Evolutionary conservation across 2,113 vertebrate species (phyloP).

Genomic region (Empidonax traillii): DNA sequence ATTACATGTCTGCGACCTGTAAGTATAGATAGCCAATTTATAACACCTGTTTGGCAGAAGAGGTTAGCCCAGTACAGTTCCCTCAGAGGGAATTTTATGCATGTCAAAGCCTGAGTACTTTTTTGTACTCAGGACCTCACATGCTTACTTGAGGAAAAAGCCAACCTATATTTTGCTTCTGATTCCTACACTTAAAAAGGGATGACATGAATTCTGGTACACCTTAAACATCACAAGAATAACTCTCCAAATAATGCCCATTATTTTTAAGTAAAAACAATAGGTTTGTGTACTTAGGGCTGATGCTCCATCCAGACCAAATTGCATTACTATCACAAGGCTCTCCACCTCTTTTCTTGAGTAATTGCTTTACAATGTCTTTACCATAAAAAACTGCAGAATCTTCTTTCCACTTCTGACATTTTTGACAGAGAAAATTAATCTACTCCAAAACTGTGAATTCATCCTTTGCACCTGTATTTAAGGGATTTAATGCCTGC

Average conservation of each 20-base stretch:
- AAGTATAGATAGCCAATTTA: not conserved
- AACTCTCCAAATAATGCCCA: not conserved
- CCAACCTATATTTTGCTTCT: not conserved
- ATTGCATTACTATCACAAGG: not conserved
- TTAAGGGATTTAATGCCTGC: conserved; percentile 37
- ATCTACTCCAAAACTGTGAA: not conserved
- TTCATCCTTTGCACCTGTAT: conserved; percentile 33
- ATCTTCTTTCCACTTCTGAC: not conserved
- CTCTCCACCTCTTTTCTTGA: not conserved
- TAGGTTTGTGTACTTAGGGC: not conserved
- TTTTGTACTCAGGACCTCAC: not conserved
- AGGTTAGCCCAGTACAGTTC: not conserved
- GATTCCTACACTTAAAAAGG: not conserved
- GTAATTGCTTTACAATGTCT: not conserved
- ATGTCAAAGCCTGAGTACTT: not conserved
- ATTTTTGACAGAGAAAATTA: not conserved
- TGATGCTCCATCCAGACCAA: not conserved
- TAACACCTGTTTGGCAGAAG: not conserved
- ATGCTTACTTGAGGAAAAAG: not conserved
- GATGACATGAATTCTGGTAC: not conserved
- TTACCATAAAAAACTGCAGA: not conserved
- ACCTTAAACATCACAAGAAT: not conserved
- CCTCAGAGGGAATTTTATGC: not conserved
- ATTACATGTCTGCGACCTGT: fast-evolving
- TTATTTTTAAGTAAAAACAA: not conserved